Evolutionary conservation across 1,140 invertebrate genomes (phyloP).

Genomic region (Cyclina sinensis): DNA sequence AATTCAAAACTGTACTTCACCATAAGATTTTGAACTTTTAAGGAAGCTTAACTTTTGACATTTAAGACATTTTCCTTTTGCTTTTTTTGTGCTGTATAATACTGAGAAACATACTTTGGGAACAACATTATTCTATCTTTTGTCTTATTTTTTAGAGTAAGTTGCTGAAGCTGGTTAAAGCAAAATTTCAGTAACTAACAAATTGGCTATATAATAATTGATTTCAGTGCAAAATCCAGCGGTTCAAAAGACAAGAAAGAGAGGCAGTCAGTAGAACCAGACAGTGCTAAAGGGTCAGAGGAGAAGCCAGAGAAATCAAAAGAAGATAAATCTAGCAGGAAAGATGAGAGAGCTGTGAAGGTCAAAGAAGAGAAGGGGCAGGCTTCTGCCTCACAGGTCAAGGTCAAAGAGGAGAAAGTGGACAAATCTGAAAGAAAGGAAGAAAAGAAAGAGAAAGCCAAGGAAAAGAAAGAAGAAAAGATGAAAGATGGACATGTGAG

Average conservation of each 20-base stretch:
- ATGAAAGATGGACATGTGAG: slow-evolving; percentile 69
- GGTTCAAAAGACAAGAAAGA: slow-evolving; percentile 62
- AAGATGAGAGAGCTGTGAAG: slow-evolving; percentile 5
- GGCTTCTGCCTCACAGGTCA: slow-evolving; percentile 17
- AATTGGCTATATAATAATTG: too few relatives aligned
- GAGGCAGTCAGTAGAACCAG: slow-evolving; percentile 28
- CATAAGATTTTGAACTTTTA: too few relatives aligned
- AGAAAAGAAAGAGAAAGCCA: slow-evolving; percentile 54
- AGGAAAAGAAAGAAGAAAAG: slow-evolving; percentile 69
- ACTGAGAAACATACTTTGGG: too few relatives aligned
- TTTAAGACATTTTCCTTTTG: too few relatives aligned
- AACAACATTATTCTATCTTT: too few relatives aligned
- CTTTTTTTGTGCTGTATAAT: too few relatives aligned
- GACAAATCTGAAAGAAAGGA: slow-evolving; percentile 51
- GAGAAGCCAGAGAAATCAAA: slow-evolving; percentile 52
- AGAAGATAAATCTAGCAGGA: slow-evolving; percentile 37
- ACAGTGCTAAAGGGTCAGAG: background rate
- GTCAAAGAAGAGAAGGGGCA: slow-evolving; percentile 50
- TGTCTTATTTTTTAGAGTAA: too few relatives aligned
- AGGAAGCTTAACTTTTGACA: too few relatives aligned
- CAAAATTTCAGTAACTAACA: too few relatives aligned
- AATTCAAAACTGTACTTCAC: too few relatives aligned
- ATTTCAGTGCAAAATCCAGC: slow-evolving; percentile 31
- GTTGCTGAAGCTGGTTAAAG: too few relatives aligned
- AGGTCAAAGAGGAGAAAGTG: slow-evolving; percentile 46